Evolutionary conservation across 2,797 vertebrate species (phyloP).

Genomic region (Betta splendens): DNA sequence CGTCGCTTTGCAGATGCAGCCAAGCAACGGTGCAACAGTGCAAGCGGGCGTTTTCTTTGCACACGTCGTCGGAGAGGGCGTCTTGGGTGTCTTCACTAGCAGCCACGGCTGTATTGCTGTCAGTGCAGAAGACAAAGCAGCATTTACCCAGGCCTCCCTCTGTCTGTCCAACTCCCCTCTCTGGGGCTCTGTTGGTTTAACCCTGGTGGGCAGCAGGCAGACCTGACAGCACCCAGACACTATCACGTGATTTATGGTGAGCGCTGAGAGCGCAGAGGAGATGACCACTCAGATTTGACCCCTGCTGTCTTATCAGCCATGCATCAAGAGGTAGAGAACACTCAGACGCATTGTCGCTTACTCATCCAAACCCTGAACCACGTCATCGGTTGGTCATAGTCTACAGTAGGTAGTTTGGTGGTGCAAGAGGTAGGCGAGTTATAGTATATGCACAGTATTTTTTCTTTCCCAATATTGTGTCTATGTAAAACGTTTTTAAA

Average conservation of each 20-base stretch:
- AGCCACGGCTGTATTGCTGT: conserved; percentile 55
- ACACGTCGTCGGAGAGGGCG: conserved; percentile 25
- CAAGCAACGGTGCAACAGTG: background rate
- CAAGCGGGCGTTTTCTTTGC: conserved; percentile 19
- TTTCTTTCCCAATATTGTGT: no score
- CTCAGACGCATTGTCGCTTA: conserved; percentile 59
- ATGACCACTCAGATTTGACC: conserved; percentile 78
- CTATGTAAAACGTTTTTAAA: no score
- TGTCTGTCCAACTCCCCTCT: conserved; percentile 67
- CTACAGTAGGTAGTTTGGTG: background rate
- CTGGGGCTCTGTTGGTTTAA: conserved; percentile 82
- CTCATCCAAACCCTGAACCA: conserved; percentile 34
- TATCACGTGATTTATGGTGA: conserved; percentile 75
- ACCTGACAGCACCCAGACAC: conserved; percentile 73
- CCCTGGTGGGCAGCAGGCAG: conserved; percentile 77
- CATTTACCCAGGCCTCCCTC: conserved; percentile 66
- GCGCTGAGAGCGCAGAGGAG: conserved; percentile 63
- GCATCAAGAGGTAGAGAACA: conserved; percentile 67
- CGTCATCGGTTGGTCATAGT: conserved; percentile 8
- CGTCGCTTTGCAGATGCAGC: background rate
- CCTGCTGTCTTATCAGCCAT: conserved; percentile 67
- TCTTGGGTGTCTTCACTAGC: conserved; percentile 39
- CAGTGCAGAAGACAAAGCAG: conserved; percentile 69
- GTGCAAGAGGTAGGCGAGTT: background rate
- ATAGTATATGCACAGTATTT: background rate